phyloP scores from a whole-genome alignment of 2,797 vertebrate genomes.

The Poecilia velifera region DNA sequence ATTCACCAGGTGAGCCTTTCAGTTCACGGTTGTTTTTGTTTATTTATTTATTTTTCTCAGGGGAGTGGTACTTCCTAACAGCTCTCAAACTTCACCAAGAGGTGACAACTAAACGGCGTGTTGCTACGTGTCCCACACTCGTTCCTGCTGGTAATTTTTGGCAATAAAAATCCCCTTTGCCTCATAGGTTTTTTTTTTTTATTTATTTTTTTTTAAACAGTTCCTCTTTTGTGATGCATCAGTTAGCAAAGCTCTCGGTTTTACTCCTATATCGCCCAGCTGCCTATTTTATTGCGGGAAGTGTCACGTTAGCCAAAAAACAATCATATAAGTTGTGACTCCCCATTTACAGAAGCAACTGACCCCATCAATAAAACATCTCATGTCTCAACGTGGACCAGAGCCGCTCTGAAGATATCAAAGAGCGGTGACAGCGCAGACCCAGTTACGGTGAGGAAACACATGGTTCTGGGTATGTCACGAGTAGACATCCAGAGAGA shows the following conservation, averaged over 20 bases:
- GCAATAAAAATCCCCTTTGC: not conserved
- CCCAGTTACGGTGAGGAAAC: slow-evolving; percentile 11
- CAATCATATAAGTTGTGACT: slow-evolving; percentile 21
- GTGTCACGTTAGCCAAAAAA: not conserved
- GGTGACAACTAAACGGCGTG: slow-evolving; percentile 9
- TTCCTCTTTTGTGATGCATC: slow-evolving; percentile 14
- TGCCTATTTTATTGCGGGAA: not conserved
- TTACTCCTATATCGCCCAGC: no score
- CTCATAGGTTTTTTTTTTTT: not conserved
- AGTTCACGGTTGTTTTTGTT: not conserved
- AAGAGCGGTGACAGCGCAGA: not conserved
- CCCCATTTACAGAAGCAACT: not conserved
- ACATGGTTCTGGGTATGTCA: slow-evolving; percentile 24
- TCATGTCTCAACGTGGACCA: not conserved
- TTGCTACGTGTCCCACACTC: slow-evolving; percentile 11
- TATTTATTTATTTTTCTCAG: not conserved
- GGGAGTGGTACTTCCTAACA: not conserved
- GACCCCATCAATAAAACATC: not conserved
- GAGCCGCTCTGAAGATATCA: not conserved
- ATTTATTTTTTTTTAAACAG: no score
- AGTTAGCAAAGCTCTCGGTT: not conserved
- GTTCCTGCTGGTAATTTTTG: not conserved
- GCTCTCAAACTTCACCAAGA: not conserved
- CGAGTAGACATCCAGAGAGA: slow-evolving; percentile 11
- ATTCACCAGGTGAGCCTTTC: slow-evolving; percentile 12